Percentiles rank a stretch among this genome's conserved stretches.
These are phyloP conservation scores for Stratiomys singularior DNA, from an alignment of 2,888 invertebrate species.

Conservation along the genomic window DNA sequence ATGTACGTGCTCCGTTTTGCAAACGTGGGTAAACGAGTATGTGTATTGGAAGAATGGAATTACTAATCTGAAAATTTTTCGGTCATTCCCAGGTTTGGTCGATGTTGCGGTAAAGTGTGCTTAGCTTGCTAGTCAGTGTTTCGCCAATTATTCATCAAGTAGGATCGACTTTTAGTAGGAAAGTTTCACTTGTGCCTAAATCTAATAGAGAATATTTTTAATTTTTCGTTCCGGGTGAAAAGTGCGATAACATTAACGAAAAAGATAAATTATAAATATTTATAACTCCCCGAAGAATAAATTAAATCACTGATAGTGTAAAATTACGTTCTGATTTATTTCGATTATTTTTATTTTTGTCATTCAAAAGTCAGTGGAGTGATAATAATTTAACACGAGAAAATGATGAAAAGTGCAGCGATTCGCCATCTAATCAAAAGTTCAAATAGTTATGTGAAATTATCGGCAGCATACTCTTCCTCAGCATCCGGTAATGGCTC, in stretches of 20 bases:
- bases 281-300: background rate
- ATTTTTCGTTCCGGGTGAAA: background rate
- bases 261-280: background rate
- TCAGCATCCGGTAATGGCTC: background rate
- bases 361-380: background rate
- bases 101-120: background rate
- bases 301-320: background rate
- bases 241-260: constrained; percentile 7
- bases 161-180: constrained; percentile 15
- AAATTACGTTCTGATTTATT: background rate
- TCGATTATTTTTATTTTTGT: background rate
- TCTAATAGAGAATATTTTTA: constrained; percentile 16
- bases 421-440: constrained; percentile 22
- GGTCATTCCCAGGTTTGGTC: constrained; percentile 24
- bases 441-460: constrained; percentile 24
- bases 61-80: constrained; percentile 33
- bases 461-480: constrained; percentile 27
- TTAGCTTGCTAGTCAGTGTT: constrained; percentile 11
- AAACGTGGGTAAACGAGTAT: background rate
- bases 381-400: background rate
- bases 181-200: constrained; percentile 21
- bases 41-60: background rate
- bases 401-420: constrained; percentile 35
- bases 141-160: constrained; percentile 12
- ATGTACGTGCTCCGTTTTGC: background rate